phyloP scores from a whole-genome alignment of 2,797 vertebrate species.

The Coilia nasus region DNA sequence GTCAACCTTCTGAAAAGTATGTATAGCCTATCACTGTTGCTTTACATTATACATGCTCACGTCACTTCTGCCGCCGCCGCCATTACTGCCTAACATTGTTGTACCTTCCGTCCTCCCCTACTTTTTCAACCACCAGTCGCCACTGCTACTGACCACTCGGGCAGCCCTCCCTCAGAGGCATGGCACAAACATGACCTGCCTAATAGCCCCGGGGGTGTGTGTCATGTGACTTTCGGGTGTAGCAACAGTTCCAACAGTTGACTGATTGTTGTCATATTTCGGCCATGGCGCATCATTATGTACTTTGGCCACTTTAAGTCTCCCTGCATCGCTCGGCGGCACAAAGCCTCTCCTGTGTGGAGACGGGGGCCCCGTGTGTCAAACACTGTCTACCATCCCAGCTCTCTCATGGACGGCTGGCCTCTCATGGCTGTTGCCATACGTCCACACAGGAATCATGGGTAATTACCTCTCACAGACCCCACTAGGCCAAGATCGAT shows the following conservation, averaged over 20 bases:
- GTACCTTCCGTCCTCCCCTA: no score
- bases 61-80: no score
- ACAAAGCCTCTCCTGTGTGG: constrained; percentile 20
- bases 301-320: constrained; percentile 14
- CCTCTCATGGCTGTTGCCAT: no score
- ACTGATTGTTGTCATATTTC: constrained; percentile 27
- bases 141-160: neutral
- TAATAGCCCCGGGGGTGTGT: neutral
- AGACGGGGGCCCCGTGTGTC: neutral
- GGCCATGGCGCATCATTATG: constrained; percentile 28
- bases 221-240: constrained; percentile 5
- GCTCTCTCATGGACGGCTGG: no score
- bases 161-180: neutral
- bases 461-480: neutral
- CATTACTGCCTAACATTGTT: no score
- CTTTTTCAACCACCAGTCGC: no score
- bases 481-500: neutral
- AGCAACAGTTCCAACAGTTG: neutral
- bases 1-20: no score
- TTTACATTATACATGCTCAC: no score
- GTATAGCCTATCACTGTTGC: no score
- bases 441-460: neutral
- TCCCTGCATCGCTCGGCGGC: neutral
- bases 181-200: neutral
- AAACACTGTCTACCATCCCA: neutral